Evolutionary conservation across 2,888 invertebrate genomes (phyloP).

Genomic region (Pammene aurita): DNA sequence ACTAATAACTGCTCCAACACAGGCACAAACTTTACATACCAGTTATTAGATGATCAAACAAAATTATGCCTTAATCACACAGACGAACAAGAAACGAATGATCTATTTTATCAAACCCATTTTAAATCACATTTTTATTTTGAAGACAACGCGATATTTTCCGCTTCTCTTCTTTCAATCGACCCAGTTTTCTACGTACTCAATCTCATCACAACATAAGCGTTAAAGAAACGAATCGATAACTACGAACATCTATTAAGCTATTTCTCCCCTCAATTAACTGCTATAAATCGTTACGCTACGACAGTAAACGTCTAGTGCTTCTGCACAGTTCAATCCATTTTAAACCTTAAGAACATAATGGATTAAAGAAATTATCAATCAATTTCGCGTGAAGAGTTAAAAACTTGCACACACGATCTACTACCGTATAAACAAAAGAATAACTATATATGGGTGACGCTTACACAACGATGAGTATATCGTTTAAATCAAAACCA

Average conservation of each 20-base stretch:
- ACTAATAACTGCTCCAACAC: too few relatives aligned
- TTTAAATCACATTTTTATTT: not conserved
- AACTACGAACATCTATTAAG: constrained; percentile 32
- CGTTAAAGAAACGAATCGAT: constrained; percentile 33
- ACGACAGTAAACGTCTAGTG: constrained; percentile 18
- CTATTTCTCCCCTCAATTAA: constrained; percentile 31
- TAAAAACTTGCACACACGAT: constrained; percentile 23
- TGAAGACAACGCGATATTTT: constrained; percentile 6
- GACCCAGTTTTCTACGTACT: constrained; percentile 30
- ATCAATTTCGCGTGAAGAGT: constrained; percentile 13
- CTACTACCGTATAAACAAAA: constrained; percentile 22
- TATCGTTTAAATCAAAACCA: constrained; percentile 33
- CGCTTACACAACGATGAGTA: constrained; percentile 27
- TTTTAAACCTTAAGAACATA: constrained; percentile 1
- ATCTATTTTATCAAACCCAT: too few relatives aligned
- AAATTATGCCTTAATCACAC: too few relatives aligned
- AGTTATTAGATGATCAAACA: too few relatives aligned
- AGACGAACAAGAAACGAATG: too few relatives aligned
- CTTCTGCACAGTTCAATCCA: constrained; percentile 1
- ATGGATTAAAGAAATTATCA: constrained; percentile 3
- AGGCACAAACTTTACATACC: too few relatives aligned
- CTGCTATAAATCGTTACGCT: constrained; percentile 37
- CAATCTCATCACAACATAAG: constrained; percentile 22
- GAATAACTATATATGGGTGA: constrained; percentile 29
- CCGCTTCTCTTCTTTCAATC: constrained; percentile 21